Evolutionary conservation across 1,140 invertebrate genomes (phyloP).

Genomic region (Zaprionus inermis): DNA sequence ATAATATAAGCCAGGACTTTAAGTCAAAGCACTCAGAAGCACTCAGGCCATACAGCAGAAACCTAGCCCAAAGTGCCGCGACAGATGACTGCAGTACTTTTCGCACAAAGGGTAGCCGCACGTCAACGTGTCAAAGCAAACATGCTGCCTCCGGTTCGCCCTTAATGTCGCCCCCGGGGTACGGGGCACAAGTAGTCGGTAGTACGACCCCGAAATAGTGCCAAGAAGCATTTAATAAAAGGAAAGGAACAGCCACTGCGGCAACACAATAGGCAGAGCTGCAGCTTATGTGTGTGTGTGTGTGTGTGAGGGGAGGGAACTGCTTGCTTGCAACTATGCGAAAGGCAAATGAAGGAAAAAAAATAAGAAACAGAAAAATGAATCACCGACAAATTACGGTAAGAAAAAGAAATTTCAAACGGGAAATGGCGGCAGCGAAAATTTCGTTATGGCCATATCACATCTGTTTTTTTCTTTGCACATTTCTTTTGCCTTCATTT

Average conservation of each 20-base stretch:
- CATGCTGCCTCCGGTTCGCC: constrained; percentile 25
- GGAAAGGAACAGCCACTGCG: constrained; percentile 1
- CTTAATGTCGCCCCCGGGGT: constrained; percentile 50
- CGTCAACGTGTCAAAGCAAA: constrained; percentile 1
- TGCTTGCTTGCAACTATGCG: constrained; percentile 16
- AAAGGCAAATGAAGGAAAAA: constrained; percentile 21
- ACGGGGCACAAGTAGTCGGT: constrained; percentile 28
- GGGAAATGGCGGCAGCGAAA: constrained; percentile 70
- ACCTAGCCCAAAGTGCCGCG: not conserved
- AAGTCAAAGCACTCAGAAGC: not conserved
- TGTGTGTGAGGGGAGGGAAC: not conserved
- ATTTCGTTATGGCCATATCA: constrained; percentile 68
- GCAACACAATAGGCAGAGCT: constrained; percentile 22
- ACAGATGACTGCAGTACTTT: not conserved
- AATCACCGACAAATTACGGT: constrained; percentile 79
- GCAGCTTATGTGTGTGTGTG: constrained; percentile 8
- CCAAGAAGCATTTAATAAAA: constrained; percentile 62
- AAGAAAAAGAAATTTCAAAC: constrained; percentile 63
- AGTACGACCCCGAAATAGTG: constrained; percentile 44
- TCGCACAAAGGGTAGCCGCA: not conserved
- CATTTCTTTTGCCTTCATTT: constrained; percentile 32
- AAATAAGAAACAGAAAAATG: constrained; percentile 56
- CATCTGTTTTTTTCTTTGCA: constrained; percentile 31
- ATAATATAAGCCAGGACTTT: not conserved
- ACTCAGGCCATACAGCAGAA: not conserved